Base-by-base conservation (phyloP, 1,140 invertebrate genomes). In the Oryctes rhinoceros region DNA sequence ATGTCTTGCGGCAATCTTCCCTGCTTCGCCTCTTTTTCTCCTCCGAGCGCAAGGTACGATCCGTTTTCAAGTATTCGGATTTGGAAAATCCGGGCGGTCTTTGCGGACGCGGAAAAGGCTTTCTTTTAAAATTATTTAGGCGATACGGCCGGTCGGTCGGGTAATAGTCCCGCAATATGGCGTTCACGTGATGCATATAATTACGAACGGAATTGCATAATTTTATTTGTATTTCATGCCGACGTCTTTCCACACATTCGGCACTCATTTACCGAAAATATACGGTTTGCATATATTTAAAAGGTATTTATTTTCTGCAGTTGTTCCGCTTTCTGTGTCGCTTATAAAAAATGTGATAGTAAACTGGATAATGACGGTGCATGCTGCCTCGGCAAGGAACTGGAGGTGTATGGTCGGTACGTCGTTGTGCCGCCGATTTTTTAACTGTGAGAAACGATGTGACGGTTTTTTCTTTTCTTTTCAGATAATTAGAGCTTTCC, bases 221-320 rank as follows among this genome's bases (percentile, higher is more conserved):
- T 71, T 20, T 71, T 71, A 71, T 71, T 71, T 71, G 65, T 71
- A 71, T 37, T 71, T 71, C 65, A 71, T 71, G 65, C 65, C 18
- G 65, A n/a, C 53, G 53, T 59, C 53, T 53, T 30, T 44, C 39
- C 5, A 10, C 39, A 44, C 39, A 44, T 44, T 71, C 65, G 20
- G 65, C 35, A 37, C 65, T 71, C 53, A 59, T 59, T 59, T 59
- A 37, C 65, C 65, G 65, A 71, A 71, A 71, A 30, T 71, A 59
- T 71, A 71, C 65, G 65, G 65, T 71, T 71, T 71, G 65, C 65
- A 71, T 71, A 71, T 71, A 71, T 71, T 71, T 71, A 71, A 71
- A 71, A 71, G 65, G 24, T 71, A 71, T 71, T 71, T 71, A 71
- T 6, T 71, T 71, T 71, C 65, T 71, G 65, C 65, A 71, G 65